Percentiles rank a stretch among this genome's conserved stretches.
Conservation (phyloP, 92 coral and sea anemone species). For the Porites rus region DNA sequence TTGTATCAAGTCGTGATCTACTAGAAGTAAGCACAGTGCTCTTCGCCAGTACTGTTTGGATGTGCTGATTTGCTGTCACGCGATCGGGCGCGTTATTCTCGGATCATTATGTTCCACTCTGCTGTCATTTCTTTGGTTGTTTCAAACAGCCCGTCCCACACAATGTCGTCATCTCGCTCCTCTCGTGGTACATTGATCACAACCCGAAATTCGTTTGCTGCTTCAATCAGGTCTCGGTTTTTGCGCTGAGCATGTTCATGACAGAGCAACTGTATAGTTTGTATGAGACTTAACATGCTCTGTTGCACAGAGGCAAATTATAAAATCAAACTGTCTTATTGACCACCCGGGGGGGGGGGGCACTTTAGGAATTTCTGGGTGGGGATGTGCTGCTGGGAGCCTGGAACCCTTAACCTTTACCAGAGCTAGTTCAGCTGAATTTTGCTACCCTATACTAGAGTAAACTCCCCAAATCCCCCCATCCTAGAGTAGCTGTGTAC, state of each 20-base stretch:
- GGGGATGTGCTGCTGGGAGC: too few relatives aligned
- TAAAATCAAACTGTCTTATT: slow-evolving; percentile 60
- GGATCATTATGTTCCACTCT: slow-evolving; percentile 38
- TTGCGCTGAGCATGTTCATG: slow-evolving; percentile 33
- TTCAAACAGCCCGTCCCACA: background rate
- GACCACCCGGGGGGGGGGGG: too few relatives aligned
- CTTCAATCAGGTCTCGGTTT: slow-evolving; percentile 30
- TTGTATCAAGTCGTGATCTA: slow-evolving; percentile 16
- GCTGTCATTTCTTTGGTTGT: slow-evolving; percentile 29
- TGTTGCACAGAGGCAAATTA: slow-evolving; percentile 57
- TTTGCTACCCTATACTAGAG: too few relatives aligned
- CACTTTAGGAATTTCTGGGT: too few relatives aligned
- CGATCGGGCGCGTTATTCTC: slow-evolving; percentile 26
- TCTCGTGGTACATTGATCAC: slow-evolving; percentile 32
- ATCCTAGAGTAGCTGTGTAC: too few relatives aligned
- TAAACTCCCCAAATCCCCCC: too few relatives aligned
- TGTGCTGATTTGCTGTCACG: slow-evolving; percentile 26
- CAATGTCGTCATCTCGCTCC: slow-evolving; percentile 47
- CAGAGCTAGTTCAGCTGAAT: too few relatives aligned
- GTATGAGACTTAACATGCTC: too few relatives aligned
- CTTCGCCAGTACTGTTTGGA: slow-evolving; percentile 38
- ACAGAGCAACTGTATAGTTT: background rate
- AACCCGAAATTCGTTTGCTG: slow-evolving; percentile 46
- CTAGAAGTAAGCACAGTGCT: slow-evolving; percentile 24
- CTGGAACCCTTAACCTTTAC: too few relatives aligned